phyloP scores from a whole-genome alignment of 2,797 vertebrate genomes.

The Danio tinwini region DNA sequence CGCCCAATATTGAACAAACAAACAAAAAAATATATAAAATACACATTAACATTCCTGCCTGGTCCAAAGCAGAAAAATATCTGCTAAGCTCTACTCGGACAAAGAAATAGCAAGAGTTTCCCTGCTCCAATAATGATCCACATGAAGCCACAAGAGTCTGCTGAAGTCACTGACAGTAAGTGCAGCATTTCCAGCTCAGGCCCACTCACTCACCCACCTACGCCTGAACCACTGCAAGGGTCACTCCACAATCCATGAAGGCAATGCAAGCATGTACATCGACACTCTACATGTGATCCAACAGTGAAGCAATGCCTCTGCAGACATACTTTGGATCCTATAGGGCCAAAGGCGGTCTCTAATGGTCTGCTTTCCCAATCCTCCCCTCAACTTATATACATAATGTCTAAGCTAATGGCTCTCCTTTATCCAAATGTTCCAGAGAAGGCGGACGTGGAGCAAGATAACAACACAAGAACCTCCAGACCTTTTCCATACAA shows the following conservation, averaged over 20 bases:
- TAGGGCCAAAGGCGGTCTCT: neutral
- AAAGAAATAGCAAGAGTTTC: conserved; percentile 7
- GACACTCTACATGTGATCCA: conserved; percentile 11
- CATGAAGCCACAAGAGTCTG: neutral
- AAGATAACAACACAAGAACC: conserved; percentile 7
- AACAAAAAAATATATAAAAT: neutral
- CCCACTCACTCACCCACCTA: conserved; percentile 36
- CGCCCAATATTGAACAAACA: too few relatives aligned
- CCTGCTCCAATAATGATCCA: neutral
- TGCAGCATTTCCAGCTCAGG: neutral
- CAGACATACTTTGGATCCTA: conserved; percentile 47
- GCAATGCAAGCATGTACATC: conserved; percentile 29
- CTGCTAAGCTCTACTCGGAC: neutral
- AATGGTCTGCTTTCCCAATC: conserved; percentile 12
- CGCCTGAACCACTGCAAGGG: conserved; percentile 17
- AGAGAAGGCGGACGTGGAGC: conserved; percentile 66
- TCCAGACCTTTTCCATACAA: conserved; percentile 46
- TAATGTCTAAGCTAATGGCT: conserved; percentile 72
- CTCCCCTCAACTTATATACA: conserved; percentile 64
- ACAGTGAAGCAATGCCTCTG: conserved; percentile 3
- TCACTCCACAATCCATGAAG: conserved; percentile 16
- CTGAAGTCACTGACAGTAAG: conserved; percentile 1
- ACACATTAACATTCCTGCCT: too few relatives aligned
- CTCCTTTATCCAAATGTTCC: conserved; percentile 79
- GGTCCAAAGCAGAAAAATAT: neutral